Percentiles rank a stretch among this genome's conserved stretches.
phyloP scores from a whole-genome alignment of 2,113 vertebrate species.

The Ailurus styani region DNA sequence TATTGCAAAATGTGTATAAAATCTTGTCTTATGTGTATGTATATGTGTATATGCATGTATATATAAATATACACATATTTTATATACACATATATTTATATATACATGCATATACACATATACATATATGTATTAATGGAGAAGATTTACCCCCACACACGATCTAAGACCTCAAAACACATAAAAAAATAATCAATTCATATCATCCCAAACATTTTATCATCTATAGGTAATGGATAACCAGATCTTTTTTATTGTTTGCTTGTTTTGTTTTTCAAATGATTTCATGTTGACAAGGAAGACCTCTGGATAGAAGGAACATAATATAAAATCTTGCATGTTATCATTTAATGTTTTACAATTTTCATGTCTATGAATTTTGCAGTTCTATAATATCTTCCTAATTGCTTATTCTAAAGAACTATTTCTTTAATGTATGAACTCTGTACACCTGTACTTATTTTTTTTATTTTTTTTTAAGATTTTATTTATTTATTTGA shows the following conservation, averaged over 20 bases:
- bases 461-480: conserved; percentile 32
- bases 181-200: neutral
- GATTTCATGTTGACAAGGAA: neutral
- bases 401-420: neutral
- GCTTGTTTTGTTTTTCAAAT: neutral
- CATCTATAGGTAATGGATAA: neutral
- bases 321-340: neutral
- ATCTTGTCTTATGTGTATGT: neutral
- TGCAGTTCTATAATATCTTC: neutral
- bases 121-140: too few species aligned
- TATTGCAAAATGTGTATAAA: neutral
- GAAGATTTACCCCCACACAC: neutral
- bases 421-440: neutral
- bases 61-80: too few species aligned
- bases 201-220: neutral
- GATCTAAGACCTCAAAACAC: neutral
- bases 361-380: neutral
- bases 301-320: neutral
- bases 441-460: neutral
- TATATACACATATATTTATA: too few species aligned
- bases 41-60: too few species aligned
- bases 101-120: too few species aligned
- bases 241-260: neutral
- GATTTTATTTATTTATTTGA: too few species aligned
- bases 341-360: neutral